Evolutionary conservation across 2,797 vertebrate genomes (phyloP), one percentile per base, ranked within the genome.

Genomic region (Smutsia temminckii): DNA sequence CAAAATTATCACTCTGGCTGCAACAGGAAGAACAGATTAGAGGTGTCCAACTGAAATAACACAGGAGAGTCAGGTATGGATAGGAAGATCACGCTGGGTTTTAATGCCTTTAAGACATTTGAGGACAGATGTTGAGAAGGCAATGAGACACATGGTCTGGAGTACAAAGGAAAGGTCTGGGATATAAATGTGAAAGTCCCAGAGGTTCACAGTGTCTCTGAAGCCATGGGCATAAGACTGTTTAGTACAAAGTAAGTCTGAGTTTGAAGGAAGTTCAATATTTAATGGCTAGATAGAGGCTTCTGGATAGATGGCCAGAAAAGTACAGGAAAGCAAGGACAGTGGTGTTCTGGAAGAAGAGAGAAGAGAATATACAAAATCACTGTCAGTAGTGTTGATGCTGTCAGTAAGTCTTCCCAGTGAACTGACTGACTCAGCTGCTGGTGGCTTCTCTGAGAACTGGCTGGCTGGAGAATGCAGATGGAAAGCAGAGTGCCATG

Each of bases 1-100:
- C 57, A 95, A 78, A 95, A 93, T n/a, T 51, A 95, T n/a, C 89
- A 79, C 34, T 69, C 46, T 68, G 40, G 51, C n/a, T 85, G 10
- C 46, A 72, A 51, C 4, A 77, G 37, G 17, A 53, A 53, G 42
- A 64, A 57, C 14, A 90, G 89, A 69, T 37, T 37, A 68, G 64
- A 94, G 25, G 9, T 13, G 25, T 55, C 55, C 9, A 8, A 51
- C 20, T n/a, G 34, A 80, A 92, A 77, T 29, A 85, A 78, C n/a
- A 64, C 0, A 61, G 68, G 34, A 25, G 53, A 23, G 20, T 37
- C 23, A 53, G 25, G 42, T 59, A 55, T 49, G 18, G 18, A 40
- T 10, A 46, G 53, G 55, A 95, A 69, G 66, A 75, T 61, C 17
- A 49, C 6, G 11, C 0, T 72, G 59, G 8, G 10, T 91, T 93